These are phyloP conservation scores for Caracal caracal DNA, from an alignment of 2,113 vertebrate genomes.

Conservation along the genomic window DNA sequence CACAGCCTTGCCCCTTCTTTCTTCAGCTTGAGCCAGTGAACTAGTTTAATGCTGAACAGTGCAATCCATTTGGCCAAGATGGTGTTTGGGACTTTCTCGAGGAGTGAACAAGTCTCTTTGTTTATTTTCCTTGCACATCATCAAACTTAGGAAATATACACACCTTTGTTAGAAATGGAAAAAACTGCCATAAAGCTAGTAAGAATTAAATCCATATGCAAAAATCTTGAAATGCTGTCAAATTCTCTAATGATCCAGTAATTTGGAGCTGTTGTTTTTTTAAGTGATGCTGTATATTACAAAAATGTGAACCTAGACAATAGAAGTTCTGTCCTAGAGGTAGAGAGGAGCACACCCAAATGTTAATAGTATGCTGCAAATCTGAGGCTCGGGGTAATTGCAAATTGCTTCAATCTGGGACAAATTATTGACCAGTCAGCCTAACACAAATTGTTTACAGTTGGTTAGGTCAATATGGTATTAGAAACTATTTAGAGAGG, in stretches of 20 bases:
- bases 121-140: slow-evolving; percentile 34
- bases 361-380: neutral
- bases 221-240: neutral
- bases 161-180: neutral
- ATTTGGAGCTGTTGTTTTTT: neutral
- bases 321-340: neutral
- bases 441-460: slow-evolving; percentile 61
- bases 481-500: slow-evolving; percentile 21
- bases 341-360: neutral
- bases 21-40: slow-evolving; percentile 58
- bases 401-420: slow-evolving; percentile 46
- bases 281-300: neutral
- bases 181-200: neutral
- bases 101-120: slow-evolving; percentile 30
- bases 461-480: slow-evolving; percentile 52
- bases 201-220: neutral
- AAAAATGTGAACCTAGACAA: slow-evolving; percentile 17
- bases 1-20: slow-evolving; percentile 32
- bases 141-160: neutral
- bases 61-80: slow-evolving; percentile 5
- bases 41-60: slow-evolving; percentile 24
- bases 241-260: neutral
- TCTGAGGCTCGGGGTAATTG: neutral
- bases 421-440: slow-evolving; percentile 52
- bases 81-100: slow-evolving; percentile 23